Base-by-base conservation (phyloP, 1,140 invertebrate genomes). In the Dolichoris vasculosae region DNA sequence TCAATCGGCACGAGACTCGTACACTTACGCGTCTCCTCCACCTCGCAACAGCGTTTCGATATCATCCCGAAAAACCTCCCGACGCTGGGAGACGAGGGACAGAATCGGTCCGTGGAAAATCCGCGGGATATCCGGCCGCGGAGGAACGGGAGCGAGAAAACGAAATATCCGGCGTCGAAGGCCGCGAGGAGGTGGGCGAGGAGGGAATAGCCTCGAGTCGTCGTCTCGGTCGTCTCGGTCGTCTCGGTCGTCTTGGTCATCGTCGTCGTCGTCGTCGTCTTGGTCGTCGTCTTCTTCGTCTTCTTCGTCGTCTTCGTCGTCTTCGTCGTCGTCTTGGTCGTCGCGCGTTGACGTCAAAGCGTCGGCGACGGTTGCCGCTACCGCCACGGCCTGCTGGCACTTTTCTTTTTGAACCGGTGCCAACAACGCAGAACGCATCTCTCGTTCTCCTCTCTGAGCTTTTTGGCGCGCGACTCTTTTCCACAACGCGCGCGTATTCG, bases 391-490 rank as follows among this genome's bases (percentile, higher is more conserved):
- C 38, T n/a, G 69, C 43, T 85, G 86, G 55, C 79, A 77, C 67
- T 85, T 86, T 85, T 87, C 86, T 83, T 88, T 87, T 87, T 86
- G 82, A 86, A 67, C 69, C 35, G 67, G 40, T 83, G 85, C 83
- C 85, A 86, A 86, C 73, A 32, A 64, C 86, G 87, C 84, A 86
- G 63, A 73, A 83, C 75, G 63, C 81, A 64, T 35, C 67, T 76
- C 77, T 32, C 80, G 23, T 71, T 73, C 30, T 43, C 63, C 32
- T 35, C n/a, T 75, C 38, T 35, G 64, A 46, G 55, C 84, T 86
- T 80, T 76, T 83, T 78, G 80, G 48, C 81, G 84, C 87, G 78
- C 71, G 77, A 81, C 83, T 88, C 88, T 79, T 87, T 87, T 73
- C 63, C 76, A 83, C 86, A 85, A 80, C 63, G 79, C 46, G 76